A percentile compares a stretch with the other conserved stretches of the same genome.
These are phyloP conservation scores for Ips nitidus DNA, from an alignment of 1,140 invertebrate species.

Conservation along the genomic window DNA sequence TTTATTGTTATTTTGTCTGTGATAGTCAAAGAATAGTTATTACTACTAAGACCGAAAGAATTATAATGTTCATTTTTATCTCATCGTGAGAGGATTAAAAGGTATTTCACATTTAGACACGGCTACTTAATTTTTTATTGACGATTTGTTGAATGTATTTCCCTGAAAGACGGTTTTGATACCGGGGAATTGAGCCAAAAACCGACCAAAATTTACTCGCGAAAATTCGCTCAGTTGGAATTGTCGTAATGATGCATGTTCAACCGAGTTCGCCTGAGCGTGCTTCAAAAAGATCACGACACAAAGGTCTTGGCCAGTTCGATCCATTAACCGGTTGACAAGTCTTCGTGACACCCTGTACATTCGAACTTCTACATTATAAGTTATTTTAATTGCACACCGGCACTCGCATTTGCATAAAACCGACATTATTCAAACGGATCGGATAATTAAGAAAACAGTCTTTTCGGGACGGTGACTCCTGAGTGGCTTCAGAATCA, in stretches of 20 bases:
- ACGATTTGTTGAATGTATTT: constrained; percentile 15
- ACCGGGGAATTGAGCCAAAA: not conserved
- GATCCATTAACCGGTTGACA: constrained; percentile 18
- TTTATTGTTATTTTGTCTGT: constrained; percentile 24
- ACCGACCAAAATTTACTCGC: not conserved
- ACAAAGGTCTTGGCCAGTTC: constrained; percentile 10
- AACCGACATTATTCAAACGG: constrained; percentile 28
- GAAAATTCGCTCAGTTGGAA: no score
- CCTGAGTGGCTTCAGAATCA: not conserved
- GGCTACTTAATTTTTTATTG: constrained; percentile 23
- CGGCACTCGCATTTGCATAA: constrained; percentile 30
- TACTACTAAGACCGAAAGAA: constrained; percentile 12
- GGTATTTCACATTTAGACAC: constrained; percentile 18
- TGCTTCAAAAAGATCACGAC: no score
- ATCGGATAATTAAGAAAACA: constrained; percentile 29
- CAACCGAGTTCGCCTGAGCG: no score
- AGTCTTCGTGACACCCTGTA: constrained; percentile 30
- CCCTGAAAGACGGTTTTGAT: not conserved
- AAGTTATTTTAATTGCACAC: constrained; percentile 35
- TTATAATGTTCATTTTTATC: constrained; percentile 18
- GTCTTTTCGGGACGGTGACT: constrained; percentile 16
- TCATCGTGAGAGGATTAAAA: constrained; percentile 15
- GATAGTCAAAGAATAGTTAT: constrained; percentile 16
- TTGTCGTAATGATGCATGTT: no score
- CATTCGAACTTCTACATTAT: constrained; percentile 29